A percentile compares a stretch with the other conserved stretches of the same genome.
phyloP scores from a whole-genome alignment of 2,797 vertebrate genomes.

The Amazonetta brasiliensis region DNA sequence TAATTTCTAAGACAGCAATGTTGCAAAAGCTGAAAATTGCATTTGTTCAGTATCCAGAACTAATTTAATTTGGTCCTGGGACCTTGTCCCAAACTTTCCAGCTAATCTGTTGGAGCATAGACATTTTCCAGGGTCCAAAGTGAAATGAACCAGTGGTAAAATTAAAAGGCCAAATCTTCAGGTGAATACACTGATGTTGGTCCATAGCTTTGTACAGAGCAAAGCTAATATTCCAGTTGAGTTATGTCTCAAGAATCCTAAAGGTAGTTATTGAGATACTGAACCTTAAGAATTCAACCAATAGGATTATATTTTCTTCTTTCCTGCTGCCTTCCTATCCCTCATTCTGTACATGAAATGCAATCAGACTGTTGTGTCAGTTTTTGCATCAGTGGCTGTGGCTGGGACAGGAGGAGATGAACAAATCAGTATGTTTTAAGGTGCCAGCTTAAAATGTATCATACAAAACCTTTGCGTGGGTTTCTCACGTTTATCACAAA shows the following conservation, averaged over 20 bases:
- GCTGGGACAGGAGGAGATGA: not conserved
- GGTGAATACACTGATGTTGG: not conserved
- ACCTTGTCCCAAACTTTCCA: not conserved
- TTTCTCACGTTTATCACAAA: fast-evolving
- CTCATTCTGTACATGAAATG: not conserved
- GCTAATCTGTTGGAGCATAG: not conserved
- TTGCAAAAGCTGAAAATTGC: slow-evolving; percentile 41
- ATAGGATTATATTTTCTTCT: not conserved
- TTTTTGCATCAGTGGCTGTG: not conserved
- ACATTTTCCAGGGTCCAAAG: slow-evolving; percentile 22
- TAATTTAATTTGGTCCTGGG: slow-evolving; percentile 56
- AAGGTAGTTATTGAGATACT: not conserved
- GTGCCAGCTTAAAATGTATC: not conserved
- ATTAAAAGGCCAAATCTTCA: not conserved
- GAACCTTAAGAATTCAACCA: not conserved
- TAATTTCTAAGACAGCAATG: slow-evolving; percentile 40
- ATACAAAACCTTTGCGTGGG: not conserved
- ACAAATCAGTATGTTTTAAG: not conserved
- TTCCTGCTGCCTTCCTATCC: not conserved
- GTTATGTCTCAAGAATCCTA: not conserved
- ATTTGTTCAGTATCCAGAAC: slow-evolving; percentile 34
- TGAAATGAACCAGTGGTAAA: slow-evolving; percentile 1
- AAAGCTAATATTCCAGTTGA: not conserved
- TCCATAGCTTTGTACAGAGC: not conserved
- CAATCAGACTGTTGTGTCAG: not conserved